Evolutionary conservation across 2,888 invertebrate species (phyloP).

Genomic region (Cremastinae sp.): DNA sequence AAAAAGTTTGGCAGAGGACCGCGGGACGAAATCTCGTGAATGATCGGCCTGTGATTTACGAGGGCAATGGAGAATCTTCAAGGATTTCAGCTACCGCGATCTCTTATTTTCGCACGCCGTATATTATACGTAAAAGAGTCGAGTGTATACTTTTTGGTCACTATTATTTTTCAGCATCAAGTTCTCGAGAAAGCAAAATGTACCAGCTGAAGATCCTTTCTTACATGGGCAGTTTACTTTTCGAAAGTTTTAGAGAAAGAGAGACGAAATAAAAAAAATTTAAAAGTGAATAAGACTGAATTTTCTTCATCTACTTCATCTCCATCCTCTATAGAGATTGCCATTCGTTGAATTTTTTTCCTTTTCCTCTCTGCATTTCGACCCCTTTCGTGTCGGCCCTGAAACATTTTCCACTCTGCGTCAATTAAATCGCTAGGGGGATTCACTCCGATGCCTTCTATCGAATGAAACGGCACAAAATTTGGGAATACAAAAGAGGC

Average conservation of each 20-base stretch:
- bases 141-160: background rate
- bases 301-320: background rate
- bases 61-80: constrained; percentile 61
- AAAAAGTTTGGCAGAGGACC: constrained; percentile 64
- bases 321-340: background rate
- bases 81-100: constrained; percentile 64
- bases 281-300: background rate
- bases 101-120: constrained; percentile 46
- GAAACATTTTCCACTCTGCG: constrained; percentile 30
- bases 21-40: constrained; percentile 69
- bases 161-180: background rate
- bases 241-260: too few relatives aligned
- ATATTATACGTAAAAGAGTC: background rate
- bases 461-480: constrained; percentile 20
- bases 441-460: background rate
- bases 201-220: too few relatives aligned
- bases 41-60: constrained; percentile 72
- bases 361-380: background rate
- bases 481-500: constrained; percentile 16
- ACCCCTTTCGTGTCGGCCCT: constrained; percentile 8
- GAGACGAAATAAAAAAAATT: too few relatives aligned
- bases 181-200: too few relatives aligned
- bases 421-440: constrained; percentile 38
- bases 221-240: too few relatives aligned
- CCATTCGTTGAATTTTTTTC: background rate